A percentile compares a stretch with the other conserved stretches of the same genome.
phyloP scores from a whole-genome alignment of 2,797 vertebrate species.

The Labeo calbasu region DNA sequence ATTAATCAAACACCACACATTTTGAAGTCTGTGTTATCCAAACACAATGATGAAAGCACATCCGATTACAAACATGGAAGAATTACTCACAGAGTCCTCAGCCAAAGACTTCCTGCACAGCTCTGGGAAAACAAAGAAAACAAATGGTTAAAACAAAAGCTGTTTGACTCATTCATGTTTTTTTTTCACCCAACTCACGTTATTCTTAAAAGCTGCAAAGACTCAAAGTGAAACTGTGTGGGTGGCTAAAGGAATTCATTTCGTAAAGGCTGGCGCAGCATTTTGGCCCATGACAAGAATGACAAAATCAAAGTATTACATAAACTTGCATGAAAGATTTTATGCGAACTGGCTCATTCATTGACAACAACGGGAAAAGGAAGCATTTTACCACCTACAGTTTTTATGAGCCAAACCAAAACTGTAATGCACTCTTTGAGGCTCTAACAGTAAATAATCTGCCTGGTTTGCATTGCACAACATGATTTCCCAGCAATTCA shows the following conservation, averaged over 20 bases:
- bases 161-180: neutral
- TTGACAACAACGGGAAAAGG: neutral
- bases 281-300: neutral
- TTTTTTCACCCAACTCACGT: neutral
- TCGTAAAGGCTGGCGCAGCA: neutral
- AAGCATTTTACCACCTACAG: neutral
- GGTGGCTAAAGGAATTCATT: neutral
- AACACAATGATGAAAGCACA: neutral
- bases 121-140: slow-evolving; percentile 71
- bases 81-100: slow-evolving; percentile 91
- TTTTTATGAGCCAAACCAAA: slow-evolving; percentile 10
- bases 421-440: neutral
- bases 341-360: neutral
- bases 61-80: neutral
- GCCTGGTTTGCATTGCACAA: neutral
- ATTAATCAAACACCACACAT: neutral
- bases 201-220: neutral
- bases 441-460: neutral
- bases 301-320: neutral
- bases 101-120: slow-evolving; percentile 90
- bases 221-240: slow-evolving; percentile 18
- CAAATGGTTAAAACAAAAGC: neutral
- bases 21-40: neutral
- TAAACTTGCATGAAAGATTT: neutral
- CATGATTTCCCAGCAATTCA: neutral